Base-by-base conservation (phyloP, 2,888 invertebrate genomes). In the Agonopterix arenella region DNA sequence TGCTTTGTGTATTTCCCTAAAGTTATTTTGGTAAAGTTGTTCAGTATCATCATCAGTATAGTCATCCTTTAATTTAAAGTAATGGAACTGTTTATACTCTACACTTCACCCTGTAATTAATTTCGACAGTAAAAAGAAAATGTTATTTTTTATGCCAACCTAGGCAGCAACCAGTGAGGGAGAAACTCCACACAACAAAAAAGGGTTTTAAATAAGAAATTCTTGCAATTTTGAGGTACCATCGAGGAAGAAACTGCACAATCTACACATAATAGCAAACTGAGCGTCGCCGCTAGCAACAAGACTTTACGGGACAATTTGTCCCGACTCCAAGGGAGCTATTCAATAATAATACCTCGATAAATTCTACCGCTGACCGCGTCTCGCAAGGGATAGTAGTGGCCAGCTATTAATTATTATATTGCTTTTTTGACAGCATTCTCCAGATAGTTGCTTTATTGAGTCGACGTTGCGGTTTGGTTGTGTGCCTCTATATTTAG, bases 291-390 rank as follows among this genome's bases (percentile, higher is more conserved):
- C 66, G 60, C 59, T 64, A 59, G 66, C 68, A 66, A 76, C 73
- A 13, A 38, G 46, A 11, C 11, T 13, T 40, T 40, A 45, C 18
- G 58, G 60, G 62, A 68, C 76, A 73, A 82, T 78, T 80, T 80
- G 79, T 79, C 76, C 71, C 56, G 59, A 8, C 41, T 18, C 9
- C 8, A 52, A 63, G 69, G 72, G 71, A 68, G 73, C 68, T 74
- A 77, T 78, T 77, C 79, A 80, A 78, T 82, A 80, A 81, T 78
- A 80, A 81, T 77, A 77, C 76, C 74, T 66, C 73, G 58, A 77
- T 82, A 80, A 81, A 82, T 83, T 80, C 72, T 76, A 60, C 57
- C 59, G 63, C 64, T 63, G 76, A 73, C 76, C 72, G 61, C 73
- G 55, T 54, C 61, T 59, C 50, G 54, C 56, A 11, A 18, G 60